Evolutionary conservation across 2,888 invertebrate genomes (phyloP).

Genomic region (Melieria omissa): DNA sequence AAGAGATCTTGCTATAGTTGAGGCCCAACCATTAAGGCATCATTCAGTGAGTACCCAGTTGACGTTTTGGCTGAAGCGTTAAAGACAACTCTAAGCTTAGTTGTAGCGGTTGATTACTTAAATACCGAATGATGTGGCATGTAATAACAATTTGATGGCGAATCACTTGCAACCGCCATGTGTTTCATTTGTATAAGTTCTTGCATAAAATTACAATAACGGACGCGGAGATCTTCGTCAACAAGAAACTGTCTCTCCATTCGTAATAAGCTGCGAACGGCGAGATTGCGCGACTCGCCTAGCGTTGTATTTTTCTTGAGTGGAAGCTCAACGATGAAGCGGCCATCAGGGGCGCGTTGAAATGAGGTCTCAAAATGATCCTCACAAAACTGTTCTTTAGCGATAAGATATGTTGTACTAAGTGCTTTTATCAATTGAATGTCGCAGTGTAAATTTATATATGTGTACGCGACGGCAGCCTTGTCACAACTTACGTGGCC

Average conservation of each 20-base stretch:
- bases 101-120: not conserved
- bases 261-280: conserved; percentile 8
- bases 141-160: not conserved
- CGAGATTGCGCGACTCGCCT: not conserved
- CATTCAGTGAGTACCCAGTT: conserved; percentile 12
- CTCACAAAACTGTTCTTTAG: conserved; percentile 37
- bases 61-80: conserved; percentile 1
- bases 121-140: conserved; percentile 4
- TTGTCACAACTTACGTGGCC: not conserved
- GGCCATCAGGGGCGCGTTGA: conserved; percentile 16
- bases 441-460: conserved; percentile 1
- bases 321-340: conserved; percentile 22
- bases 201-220: conserved; percentile 14
- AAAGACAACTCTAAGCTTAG: not conserved
- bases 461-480: not conserved
- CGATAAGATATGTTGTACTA: conserved; percentile 14
- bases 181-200: conserved; percentile 15
- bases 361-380: conserved; percentile 23
- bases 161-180: conserved; percentile 9
- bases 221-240: not conserved
- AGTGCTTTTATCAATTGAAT: conserved; percentile 3
- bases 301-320: not conserved
- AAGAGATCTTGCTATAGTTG: conserved; percentile 18
- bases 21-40: conserved; percentile 16
- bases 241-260: conserved; percentile 10